phyloP scores from a whole-genome alignment of 2,888 invertebrate species.

The Tenthredo scrophulariae region DNA sequence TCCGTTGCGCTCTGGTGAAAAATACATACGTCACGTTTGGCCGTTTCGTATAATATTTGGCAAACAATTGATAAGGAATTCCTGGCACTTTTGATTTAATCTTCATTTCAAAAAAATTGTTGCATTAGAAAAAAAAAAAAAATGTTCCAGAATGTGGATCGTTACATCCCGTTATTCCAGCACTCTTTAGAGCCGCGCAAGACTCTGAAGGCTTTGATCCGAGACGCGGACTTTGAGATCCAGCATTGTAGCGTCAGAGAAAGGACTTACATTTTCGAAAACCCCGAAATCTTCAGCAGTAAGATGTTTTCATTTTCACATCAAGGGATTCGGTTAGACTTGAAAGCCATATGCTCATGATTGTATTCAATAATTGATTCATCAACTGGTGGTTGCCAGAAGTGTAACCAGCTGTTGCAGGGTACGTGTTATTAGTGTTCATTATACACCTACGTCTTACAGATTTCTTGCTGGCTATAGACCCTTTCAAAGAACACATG shows the following conservation, averaged over 20 bases:
- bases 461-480: conserved; percentile 86
- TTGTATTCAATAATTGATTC: neutral
- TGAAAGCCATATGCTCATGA: neutral
- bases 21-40: neutral
- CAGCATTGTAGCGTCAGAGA: conserved; percentile 82
- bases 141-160: conserved; percentile 80
- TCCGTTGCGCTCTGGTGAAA: neutral
- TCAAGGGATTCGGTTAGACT: conserved; percentile 58
- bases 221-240: conserved; percentile 82
- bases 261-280: conserved; percentile 81
- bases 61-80: neutral
- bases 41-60: neutral
- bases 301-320: conserved; percentile 67
- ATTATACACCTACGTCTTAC: conserved; percentile 67
- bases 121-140: neutral
- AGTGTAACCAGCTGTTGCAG: neutral
- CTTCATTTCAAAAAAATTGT: neutral
- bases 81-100: neutral
- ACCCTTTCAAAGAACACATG: conserved; percentile 84
- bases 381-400: neutral
- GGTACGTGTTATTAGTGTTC: neutral
- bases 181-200: conserved; percentile 81
- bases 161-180: conserved; percentile 86
- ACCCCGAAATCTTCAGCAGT: conserved; percentile 82
- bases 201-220: conserved; percentile 80